phyloP scores from a whole-genome alignment of 2,797 vertebrate genomes.

The Thamnophis elegans region DNA sequence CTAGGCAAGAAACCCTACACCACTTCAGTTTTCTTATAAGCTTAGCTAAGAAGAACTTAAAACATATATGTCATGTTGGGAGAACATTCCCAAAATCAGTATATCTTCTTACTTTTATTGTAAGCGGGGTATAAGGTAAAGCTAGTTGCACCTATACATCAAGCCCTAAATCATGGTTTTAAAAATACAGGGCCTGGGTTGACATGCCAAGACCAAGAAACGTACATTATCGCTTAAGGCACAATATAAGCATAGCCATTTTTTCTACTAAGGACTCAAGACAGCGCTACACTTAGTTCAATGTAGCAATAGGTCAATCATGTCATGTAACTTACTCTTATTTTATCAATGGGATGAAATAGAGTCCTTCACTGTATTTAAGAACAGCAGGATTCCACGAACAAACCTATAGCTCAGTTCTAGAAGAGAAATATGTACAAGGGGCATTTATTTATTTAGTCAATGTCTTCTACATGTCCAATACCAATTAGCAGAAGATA shows the following conservation, averaged over 20 bases:
- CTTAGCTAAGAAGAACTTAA: not conserved
- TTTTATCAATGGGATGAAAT: not conserved
- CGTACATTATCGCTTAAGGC: not conserved
- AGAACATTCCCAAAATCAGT: not conserved
- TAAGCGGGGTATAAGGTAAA: not conserved
- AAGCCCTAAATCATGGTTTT: not conserved
- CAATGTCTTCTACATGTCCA: not conserved
- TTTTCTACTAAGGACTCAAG: not conserved
- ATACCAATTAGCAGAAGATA: not conserved
- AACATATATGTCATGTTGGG: not conserved
- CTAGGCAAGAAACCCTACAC: too few relatives aligned
- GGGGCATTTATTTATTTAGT: not conserved
- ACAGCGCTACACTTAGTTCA: not conserved
- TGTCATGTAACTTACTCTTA: not conserved
- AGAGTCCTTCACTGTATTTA: not conserved
- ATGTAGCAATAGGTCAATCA: not conserved
- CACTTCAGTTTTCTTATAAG: not conserved
- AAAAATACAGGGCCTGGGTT: not conserved
- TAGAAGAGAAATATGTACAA: not conserved
- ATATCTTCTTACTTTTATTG: not conserved
- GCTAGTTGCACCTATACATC: not conserved
- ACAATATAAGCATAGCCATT: not conserved
- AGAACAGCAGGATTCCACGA: not conserved
- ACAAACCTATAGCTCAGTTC: not conserved
- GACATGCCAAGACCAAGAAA: not conserved